Conservation (phyloP, 2,888 invertebrate genomes). For the Yponomeuta plumbellus region DNA sequence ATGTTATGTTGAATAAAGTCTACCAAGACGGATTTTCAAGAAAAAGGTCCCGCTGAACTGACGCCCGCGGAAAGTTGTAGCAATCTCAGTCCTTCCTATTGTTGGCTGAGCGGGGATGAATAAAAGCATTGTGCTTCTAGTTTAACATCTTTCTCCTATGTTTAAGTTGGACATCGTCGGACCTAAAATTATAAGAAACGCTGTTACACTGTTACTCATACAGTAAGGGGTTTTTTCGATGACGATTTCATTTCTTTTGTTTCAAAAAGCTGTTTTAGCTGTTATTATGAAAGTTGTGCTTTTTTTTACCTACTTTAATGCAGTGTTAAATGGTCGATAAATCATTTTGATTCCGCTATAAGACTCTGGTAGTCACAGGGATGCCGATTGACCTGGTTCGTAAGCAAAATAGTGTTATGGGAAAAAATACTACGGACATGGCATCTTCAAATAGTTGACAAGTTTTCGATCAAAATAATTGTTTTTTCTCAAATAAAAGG, state of each 20-base stretch:
- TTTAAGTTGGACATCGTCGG: background rate
- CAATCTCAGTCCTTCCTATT: conserved; percentile 2
- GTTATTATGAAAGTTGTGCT: background rate
- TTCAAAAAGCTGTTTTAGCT: background rate
- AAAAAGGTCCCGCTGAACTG: background rate
- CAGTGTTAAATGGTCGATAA: too few relatives aligned
- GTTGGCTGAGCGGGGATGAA: background rate
- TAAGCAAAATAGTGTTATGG: too few relatives aligned
- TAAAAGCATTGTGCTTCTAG: background rate
- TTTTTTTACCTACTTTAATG: too few relatives aligned
- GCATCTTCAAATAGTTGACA: background rate
- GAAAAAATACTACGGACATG: too few relatives aligned
- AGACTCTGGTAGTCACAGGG: too few relatives aligned
- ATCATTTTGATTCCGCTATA: too few relatives aligned
- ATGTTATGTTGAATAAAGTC: too few relatives aligned
- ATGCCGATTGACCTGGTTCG: too few relatives aligned
- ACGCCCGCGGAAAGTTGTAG: background rate
- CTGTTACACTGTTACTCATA: too few relatives aligned
- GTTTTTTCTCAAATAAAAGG: background rate
- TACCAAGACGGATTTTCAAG: background rate
- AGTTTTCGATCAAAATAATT: background rate
- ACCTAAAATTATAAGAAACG: background rate
- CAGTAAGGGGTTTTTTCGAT: background rate
- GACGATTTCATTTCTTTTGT: background rate
- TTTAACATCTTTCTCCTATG: background rate